A percentile compares a stretch with the other conserved stretches of the same genome.
Conservation (phyloP, 2,888 invertebrate genomes). For the Nomada fabriciana region DNA sequence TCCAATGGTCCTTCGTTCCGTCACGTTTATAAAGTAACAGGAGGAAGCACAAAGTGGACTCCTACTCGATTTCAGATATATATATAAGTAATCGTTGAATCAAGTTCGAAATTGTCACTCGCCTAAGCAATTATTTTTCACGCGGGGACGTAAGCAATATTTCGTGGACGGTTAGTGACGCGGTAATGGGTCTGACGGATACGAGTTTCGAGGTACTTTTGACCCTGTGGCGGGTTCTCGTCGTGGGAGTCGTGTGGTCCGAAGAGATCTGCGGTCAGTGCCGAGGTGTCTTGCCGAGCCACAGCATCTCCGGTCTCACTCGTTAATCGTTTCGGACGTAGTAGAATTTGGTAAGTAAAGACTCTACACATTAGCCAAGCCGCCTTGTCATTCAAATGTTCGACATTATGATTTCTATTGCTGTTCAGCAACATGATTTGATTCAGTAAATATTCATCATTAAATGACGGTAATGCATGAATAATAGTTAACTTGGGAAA, state of each 20-base stretch:
- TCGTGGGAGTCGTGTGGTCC: constrained; percentile 73
- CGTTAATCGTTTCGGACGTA: constrained; percentile 51
- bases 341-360: constrained; percentile 57
- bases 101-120: not conserved
- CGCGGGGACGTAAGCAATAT: not conserved
- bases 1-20: not conserved
- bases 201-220: constrained; percentile 86
- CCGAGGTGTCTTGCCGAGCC: constrained; percentile 72
- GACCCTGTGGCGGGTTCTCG: constrained; percentile 85
- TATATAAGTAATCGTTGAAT: not conserved
- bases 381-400: too few relatives aligned
- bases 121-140: not conserved
- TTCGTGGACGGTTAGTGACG: constrained; percentile 44
- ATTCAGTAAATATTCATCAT: not conserved
- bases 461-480: too few relatives aligned
- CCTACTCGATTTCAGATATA: not conserved
- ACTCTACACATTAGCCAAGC: not conserved
- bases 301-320: constrained; percentile 56
- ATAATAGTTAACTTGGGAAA: too few relatives aligned
- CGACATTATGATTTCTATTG: not conserved
- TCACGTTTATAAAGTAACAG: not conserved
- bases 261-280: constrained; percentile 74
- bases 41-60: not conserved
- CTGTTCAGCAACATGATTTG: not conserved
- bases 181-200: constrained; percentile 86